A percentile compares a stretch with the other conserved stretches of the same genome.
phyloP scores from a whole-genome alignment of 2,797 vertebrate genomes.

The Rhinoraja longicauda region DNA sequence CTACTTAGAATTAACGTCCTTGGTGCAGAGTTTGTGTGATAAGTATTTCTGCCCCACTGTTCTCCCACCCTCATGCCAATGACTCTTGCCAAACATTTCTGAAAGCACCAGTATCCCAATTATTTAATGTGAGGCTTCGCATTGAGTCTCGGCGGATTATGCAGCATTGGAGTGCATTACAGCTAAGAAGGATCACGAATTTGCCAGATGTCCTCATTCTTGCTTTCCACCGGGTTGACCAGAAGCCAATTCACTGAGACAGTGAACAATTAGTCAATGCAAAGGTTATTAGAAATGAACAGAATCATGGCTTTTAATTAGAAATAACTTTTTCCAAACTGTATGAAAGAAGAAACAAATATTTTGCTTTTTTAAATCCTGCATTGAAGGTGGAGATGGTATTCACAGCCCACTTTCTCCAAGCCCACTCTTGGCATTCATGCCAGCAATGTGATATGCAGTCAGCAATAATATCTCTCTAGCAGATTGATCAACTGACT shows the following conservation, averaged over 20 bases:
- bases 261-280: neutral
- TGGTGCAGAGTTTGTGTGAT: neutral
- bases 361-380: neutral
- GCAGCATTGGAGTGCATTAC: neutral
- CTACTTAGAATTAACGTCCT: neutral
- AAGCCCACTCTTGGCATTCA: neutral
- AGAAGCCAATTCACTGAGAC: neutral
- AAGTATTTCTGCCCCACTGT: neutral
- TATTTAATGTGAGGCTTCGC: neutral
- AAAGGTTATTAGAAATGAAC: neutral
- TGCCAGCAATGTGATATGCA: neutral
- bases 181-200: neutral
- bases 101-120: neutral
- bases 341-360: neutral
- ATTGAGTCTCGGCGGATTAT: neutral
- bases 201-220: neutral
- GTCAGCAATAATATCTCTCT: slow-evolving; percentile 9
- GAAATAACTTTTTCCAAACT: neutral
- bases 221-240: neutral
- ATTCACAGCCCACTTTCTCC: neutral
- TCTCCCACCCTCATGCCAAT: neutral
- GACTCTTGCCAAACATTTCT: neutral
- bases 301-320: neutral
- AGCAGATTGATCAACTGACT: slow-evolving; percentile 10
- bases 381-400: neutral